phyloP scores from a whole-genome alignment of 2,888 invertebrate species.

The Drosophila nr. perissopoda region DNA sequence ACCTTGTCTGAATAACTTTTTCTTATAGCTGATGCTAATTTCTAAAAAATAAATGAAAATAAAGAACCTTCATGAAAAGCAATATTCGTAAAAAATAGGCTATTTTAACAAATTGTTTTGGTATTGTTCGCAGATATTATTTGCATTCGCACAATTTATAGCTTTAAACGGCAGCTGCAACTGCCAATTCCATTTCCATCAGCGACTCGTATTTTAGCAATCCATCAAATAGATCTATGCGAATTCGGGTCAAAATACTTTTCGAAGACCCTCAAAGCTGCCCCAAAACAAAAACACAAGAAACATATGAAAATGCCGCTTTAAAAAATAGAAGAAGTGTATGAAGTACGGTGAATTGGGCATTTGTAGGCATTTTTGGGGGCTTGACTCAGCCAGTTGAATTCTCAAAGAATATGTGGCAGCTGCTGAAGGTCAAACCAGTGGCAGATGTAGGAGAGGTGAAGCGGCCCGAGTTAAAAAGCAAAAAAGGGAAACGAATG shows the following conservation, averaged over 20 bases:
- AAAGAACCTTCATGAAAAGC: not conserved
- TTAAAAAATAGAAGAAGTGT: conserved; percentile 1
- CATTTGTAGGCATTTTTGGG: not conserved
- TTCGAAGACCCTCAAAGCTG: conserved; percentile 11
- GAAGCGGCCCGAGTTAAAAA: not conserved
- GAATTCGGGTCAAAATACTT: conserved; percentile 56
- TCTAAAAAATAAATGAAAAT: not conserved
- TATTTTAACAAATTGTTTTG: not conserved
- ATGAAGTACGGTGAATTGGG: not conserved
- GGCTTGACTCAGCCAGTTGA: conserved; percentile 16
- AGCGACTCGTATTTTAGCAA: conserved; percentile 29
- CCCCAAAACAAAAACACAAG: not conserved
- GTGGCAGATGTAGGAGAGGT: not conserved
- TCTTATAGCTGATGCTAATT: not conserved
- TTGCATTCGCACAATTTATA: not conserved
- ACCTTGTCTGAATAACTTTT: not conserved
- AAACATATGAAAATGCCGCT: conserved; percentile 5
- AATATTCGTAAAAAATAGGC: not conserved
- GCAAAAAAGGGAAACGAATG: not conserved
- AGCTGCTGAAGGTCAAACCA: conserved; percentile 68
- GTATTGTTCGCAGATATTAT: not conserved
- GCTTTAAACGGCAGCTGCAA: conserved; percentile 20
- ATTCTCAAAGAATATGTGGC: conserved; percentile 57
- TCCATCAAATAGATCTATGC: conserved; percentile 44
- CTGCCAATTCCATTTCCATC: conserved; percentile 25